A percentile compares a stretch with the other conserved stretches of the same genome.
Evolutionary conservation across 2,113 vertebrate species (phyloP).

Genomic region (Aspidoscelis tigris): DNA sequence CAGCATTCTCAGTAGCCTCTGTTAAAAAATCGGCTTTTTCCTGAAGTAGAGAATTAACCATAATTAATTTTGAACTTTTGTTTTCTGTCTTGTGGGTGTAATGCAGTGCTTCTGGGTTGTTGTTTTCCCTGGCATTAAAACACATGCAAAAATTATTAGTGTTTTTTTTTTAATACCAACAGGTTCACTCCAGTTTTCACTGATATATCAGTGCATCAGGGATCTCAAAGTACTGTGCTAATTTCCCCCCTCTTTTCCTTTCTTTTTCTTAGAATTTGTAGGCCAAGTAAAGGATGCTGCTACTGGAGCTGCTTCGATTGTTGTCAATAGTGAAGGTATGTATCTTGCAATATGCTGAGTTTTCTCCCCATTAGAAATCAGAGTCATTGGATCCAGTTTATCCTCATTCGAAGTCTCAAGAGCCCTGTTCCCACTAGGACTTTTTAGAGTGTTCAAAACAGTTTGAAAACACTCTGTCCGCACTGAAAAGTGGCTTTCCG

Average conservation of each 20-base stretch:
- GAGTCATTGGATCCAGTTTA: too few relatives aligned
- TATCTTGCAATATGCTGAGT: conserved; percentile 12
- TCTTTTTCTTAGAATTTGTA: conserved; percentile 83
- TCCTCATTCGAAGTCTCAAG: too few relatives aligned
- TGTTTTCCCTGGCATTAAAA: conserved; percentile 71
- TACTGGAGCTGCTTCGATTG: conserved; percentile 93
- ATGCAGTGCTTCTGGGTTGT: conserved; percentile 72
- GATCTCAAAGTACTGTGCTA: conserved; percentile 63
- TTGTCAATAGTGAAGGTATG: conserved; percentile 91
- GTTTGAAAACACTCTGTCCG: too few relatives aligned
- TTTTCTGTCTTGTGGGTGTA: conserved; percentile 73
- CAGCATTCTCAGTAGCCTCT: conserved; percentile 41
- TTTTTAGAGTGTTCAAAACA: too few relatives aligned
- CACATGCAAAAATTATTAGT: conserved; percentile 77
- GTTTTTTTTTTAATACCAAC: conserved; percentile 62
- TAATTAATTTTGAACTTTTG: conserved; percentile 60
- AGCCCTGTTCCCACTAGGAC: too few relatives aligned
- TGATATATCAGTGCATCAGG: conserved; percentile 56
- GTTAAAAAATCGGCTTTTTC: conserved; percentile 56
- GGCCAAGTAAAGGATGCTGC: conserved; percentile 87
- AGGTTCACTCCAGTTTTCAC: conserved; percentile 66
- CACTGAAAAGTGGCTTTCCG: too few relatives aligned
- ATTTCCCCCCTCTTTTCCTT: conserved; percentile 63
- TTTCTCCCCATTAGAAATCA: not conserved
- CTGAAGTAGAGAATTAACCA: conserved; percentile 57